Base-by-base conservation (phyloP, 2,888 invertebrate genomes). In the Euzophera pinguis region DNA sequence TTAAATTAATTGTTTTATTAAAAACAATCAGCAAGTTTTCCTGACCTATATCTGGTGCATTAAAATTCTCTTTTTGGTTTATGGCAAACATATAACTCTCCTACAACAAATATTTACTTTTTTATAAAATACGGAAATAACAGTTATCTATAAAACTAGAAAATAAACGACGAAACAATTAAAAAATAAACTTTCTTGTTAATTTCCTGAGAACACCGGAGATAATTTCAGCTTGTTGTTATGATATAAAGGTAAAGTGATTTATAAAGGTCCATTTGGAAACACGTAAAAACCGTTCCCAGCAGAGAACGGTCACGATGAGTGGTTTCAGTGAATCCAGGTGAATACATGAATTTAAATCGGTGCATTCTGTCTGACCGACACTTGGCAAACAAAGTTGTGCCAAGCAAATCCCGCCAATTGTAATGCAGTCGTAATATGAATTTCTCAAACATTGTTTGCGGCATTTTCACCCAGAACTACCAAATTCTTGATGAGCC, bases 311-410 rank as follows among this genome's bases (percentile, higher is more conserved):
- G 14, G 45, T 53, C 53, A 54, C 48, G 53, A 54, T 55, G 53
- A 41, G 47, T 52, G 48, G 49, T 45, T 53, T 53, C 58, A 53
- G 53, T 43, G 13, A 39, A 43, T 34, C 49, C 56, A 53, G 54
- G 54, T 35, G 51, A 54, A 57, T 60, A 57, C 54, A 54, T 58
- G 56, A 39, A 58, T 60, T 56, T 55, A 60, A 58, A 60, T 58
- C 50, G 47, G 53, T 60, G 58, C 58, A 58, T 58, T 57, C 57
- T 47, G 34, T 29, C 37, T 35, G 41, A 55, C 12, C 53, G 47
- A 56, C 14, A 55, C 54, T 60, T 60, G 55, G 56, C 60, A 58
- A 57, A 53, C 56, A 52, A 50, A 55, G 45, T 47, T 51, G 42
- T 51, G 52, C 47, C 47, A 29, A 53, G 50, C 27, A 27, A 51